Evolutionary conservation across 2,888 invertebrate genomes (phyloP), one percentile per base, ranked within the genome.

Genomic region (Diaperis boleti): DNA sequence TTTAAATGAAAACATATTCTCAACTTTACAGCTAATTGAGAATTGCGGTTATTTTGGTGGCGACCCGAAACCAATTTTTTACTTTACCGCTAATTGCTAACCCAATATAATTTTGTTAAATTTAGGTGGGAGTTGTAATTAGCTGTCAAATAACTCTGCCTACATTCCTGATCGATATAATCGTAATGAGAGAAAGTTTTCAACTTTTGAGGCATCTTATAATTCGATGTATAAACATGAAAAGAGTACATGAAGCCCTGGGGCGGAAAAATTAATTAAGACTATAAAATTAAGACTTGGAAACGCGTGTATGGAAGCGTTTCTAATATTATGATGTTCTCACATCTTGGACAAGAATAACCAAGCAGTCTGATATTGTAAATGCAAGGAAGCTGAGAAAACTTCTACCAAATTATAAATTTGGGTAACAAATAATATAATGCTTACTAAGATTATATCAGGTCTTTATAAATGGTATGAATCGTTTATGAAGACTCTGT

Each of bases 121-220:
- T 52, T 52, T 6, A 10, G 14, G 13, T 29, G 15, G 26, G 39
- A 35, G 3, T 15, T 3, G 39, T 39, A 52, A 52, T 52, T 52
- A 52, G 3, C 14, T 52, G 26, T 52, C 41, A 15, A 35, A 35
- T 50, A 35, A 35, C 49, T 50, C 20, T 35, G n/a, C n/a, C n/a
- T 35, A 22, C 13, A 15, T 11, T 22, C 4, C 45, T 3, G 20
- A 45, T 45, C 45, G 7, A 50, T 50, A 50, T 17, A 26, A 10
- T 26, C 26, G 26, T 52, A 33, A 37, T 35, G 33, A 50, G 18
- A 35, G 33, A 8, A 29, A 10, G 7, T 45, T 45, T 45, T 31
- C 20, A 15, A 5, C 29, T 8, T 13, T 35, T 49, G n/a, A 17
- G 8, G 3, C 18, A 10, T 6, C 33, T 11, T 18, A 5, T 8